Base-by-base conservation (phyloP, 37 sponge, comb jelly and placozoan genomes). In the Aplysina aerophoba region DNA sequence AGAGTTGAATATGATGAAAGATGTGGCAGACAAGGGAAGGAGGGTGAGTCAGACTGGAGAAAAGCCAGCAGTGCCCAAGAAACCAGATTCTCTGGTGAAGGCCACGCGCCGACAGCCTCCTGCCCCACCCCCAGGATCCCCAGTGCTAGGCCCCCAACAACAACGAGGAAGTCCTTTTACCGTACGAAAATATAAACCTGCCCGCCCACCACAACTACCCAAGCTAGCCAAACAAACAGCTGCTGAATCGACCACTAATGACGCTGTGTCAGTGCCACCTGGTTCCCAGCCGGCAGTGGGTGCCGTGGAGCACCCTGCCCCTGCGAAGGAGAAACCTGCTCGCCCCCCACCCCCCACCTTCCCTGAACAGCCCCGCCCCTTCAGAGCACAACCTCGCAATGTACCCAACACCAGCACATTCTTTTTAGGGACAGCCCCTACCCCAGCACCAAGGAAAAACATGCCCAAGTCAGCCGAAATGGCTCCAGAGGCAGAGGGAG, bases 381-480 rank as follows among this genome's bases (percentile, higher is more conserved):
- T 30, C 22, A 11, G 17, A 57, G 59, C 22, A 69, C 13, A 69
- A 30, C 71, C 71, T 12, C 71, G 34, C 28, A 75, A 75, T 24
- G 54, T 75, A 15, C 78, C 78, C 54, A 50, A 75, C 54, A 75
- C 78, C 37, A 75, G 78, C 54, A 75, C 78, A 17, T 75, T 75
- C 78, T 75, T 75, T 24, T 8, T 44, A 44, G 50, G 50, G 50
- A 8, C 50, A 11, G 50, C 50, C 50, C 78, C 54, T 8, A 50
- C 54, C 24, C 78, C 78, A 4, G 78, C 14, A 1, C 78, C 78
- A 12, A 39, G 54, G n/a, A 40, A 41, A 14, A 75, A 50, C 41
- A 3, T 22, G 24, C 37, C 20, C 0, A 44, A 44, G 50, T 8
- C 50, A 44, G 78, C 37, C 4, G n/a, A 19, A 2, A 54, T 19